A percentile compares a stretch with the other conserved stretches of the same genome.
These are phyloP conservation scores for Thyatira batis DNA, from an alignment of 2,888 invertebrate genomes.

Conservation along the genomic window DNA sequence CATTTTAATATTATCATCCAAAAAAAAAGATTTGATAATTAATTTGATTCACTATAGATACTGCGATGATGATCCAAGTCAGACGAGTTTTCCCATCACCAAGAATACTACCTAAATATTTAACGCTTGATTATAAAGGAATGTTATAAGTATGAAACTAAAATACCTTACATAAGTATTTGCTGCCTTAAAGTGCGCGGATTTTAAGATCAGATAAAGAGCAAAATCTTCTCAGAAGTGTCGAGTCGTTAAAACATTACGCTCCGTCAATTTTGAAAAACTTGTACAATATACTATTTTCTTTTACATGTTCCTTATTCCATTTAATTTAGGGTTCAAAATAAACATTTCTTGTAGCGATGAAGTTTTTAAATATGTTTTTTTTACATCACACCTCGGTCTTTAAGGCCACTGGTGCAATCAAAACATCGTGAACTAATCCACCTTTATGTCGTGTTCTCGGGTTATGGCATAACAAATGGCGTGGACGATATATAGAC, in stretches of 20 bases:
- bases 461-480: slow-evolving; percentile 48
- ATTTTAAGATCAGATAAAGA: slow-evolving; percentile 4
- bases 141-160: neutral
- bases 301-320: slow-evolving; percentile 21
- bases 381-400: slow-evolving; percentile 36
- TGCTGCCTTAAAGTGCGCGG: neutral
- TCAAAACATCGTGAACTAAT: slow-evolving; percentile 73
- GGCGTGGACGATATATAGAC: slow-evolving; percentile 43
- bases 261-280: slow-evolving; percentile 51
- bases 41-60: no score
- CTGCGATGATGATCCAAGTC: no score
- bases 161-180: neutral
- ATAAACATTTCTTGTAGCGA: neutral
- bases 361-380: slow-evolving; percentile 9
- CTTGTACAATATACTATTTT: slow-evolving; percentile 24
- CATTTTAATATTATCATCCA: no score
- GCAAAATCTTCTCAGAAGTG: slow-evolving; percentile 54
- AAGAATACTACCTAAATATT: no score
- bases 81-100: no score
- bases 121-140: no score
- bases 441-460: slow-evolving; percentile 50
- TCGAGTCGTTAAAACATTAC: slow-evolving; percentile 65
- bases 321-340: slow-evolving; percentile 21
- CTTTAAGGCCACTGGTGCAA: slow-evolving; percentile 56
- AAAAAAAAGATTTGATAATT: no score